Conservation (phyloP, 2,888 invertebrate species). For the Orgyia antiqua region DNA sequence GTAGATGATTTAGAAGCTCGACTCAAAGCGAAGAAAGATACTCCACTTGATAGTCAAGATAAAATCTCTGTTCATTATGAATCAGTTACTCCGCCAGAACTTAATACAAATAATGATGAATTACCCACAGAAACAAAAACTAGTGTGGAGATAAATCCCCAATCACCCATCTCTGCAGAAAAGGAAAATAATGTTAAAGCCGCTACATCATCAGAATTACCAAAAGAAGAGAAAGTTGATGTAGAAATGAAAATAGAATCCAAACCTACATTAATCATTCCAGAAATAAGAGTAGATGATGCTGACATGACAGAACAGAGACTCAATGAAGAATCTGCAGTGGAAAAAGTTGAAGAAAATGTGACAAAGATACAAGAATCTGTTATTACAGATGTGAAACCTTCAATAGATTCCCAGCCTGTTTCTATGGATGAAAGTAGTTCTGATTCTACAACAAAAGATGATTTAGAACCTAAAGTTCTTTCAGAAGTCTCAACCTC, state of each 20-base stretch:
- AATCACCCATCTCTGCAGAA: constrained; percentile 23
- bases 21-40: constrained; percentile 67
- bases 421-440: constrained; percentile 52
- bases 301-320: constrained; percentile 64
- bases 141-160: constrained; percentile 18
- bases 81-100: constrained; percentile 52
- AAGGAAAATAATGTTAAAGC: constrained; percentile 32
- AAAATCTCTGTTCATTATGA: constrained; percentile 48
- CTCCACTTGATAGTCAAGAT: constrained; percentile 46
- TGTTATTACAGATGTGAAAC: constrained; percentile 24
- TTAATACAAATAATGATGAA: constrained; percentile 41
- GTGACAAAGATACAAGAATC: constrained; percentile 27
- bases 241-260: constrained; percentile 44
- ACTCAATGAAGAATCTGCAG: constrained; percentile 42
- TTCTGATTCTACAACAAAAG: constrained; percentile 55
- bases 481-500: constrained; percentile 58
- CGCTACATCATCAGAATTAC: constrained; percentile 9
- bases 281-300: constrained; percentile 67
- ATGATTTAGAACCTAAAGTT: constrained; percentile 51
- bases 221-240: constrained; percentile 37
- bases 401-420: constrained; percentile 31
- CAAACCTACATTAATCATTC: constrained; percentile 42
- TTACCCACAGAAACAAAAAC: constrained; percentile 29
- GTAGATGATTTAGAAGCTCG: constrained; percentile 62
- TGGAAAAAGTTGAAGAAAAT: constrained; percentile 26